Conservation (phyloP, 1,140 invertebrate genomes). For the Caenorhabditis brenneri region DNA sequence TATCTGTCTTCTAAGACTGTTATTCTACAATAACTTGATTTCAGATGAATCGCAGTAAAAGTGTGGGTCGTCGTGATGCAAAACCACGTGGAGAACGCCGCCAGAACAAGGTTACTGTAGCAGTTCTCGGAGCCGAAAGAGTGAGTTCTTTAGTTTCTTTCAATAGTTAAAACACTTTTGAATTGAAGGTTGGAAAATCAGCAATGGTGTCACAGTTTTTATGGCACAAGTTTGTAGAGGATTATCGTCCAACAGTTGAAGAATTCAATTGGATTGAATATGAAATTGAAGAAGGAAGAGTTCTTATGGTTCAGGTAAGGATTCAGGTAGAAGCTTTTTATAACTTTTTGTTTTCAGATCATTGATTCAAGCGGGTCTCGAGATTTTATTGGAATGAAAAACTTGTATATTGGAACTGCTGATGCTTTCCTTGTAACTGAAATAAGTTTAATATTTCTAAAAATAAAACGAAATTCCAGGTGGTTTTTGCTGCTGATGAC, state of each 20-base stretch:
- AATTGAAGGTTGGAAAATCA: constrained; percentile 66
- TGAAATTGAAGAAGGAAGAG: constrained; percentile 54
- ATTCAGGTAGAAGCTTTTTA: constrained; percentile 20
- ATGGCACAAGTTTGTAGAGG: constrained; percentile 63
- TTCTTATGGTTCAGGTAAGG: constrained; percentile 27
- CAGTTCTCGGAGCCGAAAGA: constrained; percentile 5
- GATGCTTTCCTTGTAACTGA: constrained; percentile 65
- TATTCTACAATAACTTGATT: neutral
- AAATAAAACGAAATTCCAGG: constrained; percentile 45
- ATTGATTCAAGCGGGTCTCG: constrained; percentile 66
- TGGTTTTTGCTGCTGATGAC: constrained; percentile 65
- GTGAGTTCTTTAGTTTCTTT: neutral
- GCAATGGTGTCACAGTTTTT: constrained; percentile 68
- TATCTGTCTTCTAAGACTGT: too few relatives aligned
- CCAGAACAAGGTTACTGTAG: constrained; percentile 16
- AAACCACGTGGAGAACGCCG: constrained; percentile 7
- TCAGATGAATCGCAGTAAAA: constrained; percentile 29
- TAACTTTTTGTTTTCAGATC: constrained; percentile 50
- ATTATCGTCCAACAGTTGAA: constrained; percentile 67
- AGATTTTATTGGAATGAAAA: constrained; percentile 68
- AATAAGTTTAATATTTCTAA: neutral
- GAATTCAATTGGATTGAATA: constrained; percentile 71
- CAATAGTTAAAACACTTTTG: neutral
- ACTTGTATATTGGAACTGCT: constrained; percentile 64
- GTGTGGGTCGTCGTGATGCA: constrained; percentile 19